Evolutionary conservation across 2,888 invertebrate species (phyloP), one percentile per base, ranked within the genome.

Genomic region (Anodontia alba): DNA sequence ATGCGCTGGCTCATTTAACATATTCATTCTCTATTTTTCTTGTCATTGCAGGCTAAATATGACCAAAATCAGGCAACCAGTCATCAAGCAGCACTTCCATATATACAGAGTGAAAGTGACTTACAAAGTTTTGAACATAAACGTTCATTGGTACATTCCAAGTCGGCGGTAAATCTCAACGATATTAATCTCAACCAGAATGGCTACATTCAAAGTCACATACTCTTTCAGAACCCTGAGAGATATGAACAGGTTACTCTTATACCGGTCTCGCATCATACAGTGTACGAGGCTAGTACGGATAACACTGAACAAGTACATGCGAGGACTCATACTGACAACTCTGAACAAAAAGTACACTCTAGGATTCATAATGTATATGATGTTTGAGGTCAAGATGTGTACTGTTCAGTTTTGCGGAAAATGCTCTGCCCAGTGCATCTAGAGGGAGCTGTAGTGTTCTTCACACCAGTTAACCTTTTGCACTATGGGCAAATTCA

Each of bases 41-140:
- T 38, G 38, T 8, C 38, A 38, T 94, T 94, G 29, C 91, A 96
- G 96, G 97, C 97, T 0, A 97, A 97, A 93, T 97, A 96, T 89
- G 96, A 97, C 90, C 96, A 96, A 54, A 95, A 95, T 89, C 93
- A 95, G 77, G 94, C 94, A 8, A 95, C 95, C 71, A 95, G 95
- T 71, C 95, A 95, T 86, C 95, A 95, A 88, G 94, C 95, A 43
- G 85, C 96, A 36, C 94, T 97, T 81, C 96, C 96, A 2, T 95
- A 95, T 76, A 89, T 92, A 23, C 87, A 90, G 31, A 91, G 91
- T 83, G 90, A 91, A 15, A 77, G 78, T 42, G 78, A 85, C 33
- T 71, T 85, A 66, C 72, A 83, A 23, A 54, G 46, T 7, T 46
- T 81, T 20, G 72, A 69, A n/a, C 83, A 86, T 17, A 80, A 87